Base-by-base conservation (phyloP, 2,113 vertebrate genomes). In the Zosterops pallidus region DNA sequence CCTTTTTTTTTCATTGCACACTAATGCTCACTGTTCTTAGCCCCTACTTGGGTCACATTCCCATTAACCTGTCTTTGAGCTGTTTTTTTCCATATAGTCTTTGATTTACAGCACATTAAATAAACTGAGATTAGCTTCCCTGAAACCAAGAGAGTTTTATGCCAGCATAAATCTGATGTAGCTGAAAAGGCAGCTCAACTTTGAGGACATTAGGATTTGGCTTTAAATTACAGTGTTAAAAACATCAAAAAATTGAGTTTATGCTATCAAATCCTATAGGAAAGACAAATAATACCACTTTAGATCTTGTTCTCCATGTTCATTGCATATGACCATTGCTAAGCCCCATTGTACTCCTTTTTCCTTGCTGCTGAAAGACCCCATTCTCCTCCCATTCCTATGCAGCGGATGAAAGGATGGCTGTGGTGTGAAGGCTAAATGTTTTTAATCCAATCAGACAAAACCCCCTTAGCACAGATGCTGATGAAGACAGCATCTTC, bases 111-210 rank as follows among this genome's bases (percentile, higher is more conserved):
- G 22, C 15, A 56, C 17, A 80, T 80, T 67, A 89, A 91, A 72
- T 92, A 95, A 93, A 92, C 86, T 53, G 64, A 83, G 83, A 92
- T 94, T 88, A 90, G 47, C 50, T 90, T 78, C 39, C 59, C 71
- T 90, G 90, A 92, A 92, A 91, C 76, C 35, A 83, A 44, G 59
- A 35, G 33, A 77, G 8, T 23, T 93, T 94, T 88, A 86, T 65
- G 47, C 75, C 65, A 71, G 56, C 49, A 88, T 70, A 95, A 95
- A 96, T 90, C 59, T 91, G 71, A 59, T 33, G 35, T 47, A 93
- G 59, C 16, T 88, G 55, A 56, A 49, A 89, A 91, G 29, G 56
- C 55, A 92, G 67, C 26, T 92, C 56, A 33, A 3, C 47, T 89
- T 77, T 55, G 75, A 90, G 85, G 63, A 74, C 50, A n/a, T 83